Percentiles rank a stretch among this genome's conserved stretches.
These are phyloP conservation scores for Heliconius hortense DNA, from an alignment of 2,888 invertebrate species.

Conservation along the genomic window DNA sequence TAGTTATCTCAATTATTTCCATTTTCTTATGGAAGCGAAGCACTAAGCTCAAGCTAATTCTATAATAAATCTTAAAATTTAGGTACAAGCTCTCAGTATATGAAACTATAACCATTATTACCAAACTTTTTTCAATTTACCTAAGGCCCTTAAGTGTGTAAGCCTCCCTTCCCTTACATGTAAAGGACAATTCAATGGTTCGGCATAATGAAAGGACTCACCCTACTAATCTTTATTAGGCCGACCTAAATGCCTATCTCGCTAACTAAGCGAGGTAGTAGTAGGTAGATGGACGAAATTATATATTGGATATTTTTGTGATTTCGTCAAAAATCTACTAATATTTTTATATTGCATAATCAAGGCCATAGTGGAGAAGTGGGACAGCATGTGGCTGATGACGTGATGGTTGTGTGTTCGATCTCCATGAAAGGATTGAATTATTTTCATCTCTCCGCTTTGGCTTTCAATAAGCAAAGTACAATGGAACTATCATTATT, in stretches of 20 bases:
- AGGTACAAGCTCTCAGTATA: not conserved
- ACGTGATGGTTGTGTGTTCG: no score
- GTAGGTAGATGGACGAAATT: not conserved
- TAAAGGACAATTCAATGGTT: constrained; percentile 32
- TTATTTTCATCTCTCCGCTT: no score
- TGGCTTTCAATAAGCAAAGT: not conserved
- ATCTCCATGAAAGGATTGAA: no score
- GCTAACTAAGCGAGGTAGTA: constrained; percentile 20
- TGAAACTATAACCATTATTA: not conserved
- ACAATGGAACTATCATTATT: no score
- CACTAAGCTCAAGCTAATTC: not conserved
- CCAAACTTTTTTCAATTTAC: not conserved
- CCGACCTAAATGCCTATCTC: constrained; percentile 26
- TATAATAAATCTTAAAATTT: not conserved
- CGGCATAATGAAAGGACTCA: constrained; percentile 33
- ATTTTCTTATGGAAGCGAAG: not conserved
- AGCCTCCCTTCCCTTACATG: constrained; percentile 20
- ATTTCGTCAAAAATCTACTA: not conserved
- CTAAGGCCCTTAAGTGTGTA: not conserved
- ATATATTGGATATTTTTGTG: constrained; percentile 6
- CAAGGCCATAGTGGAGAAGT: no score
- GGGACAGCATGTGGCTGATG: no score
- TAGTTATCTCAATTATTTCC: not conserved
- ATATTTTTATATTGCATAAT: not conserved
- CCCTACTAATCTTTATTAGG: constrained; percentile 35